Conservation (phyloP, 2,888 invertebrate species). For the Gisinianus flammeolus region DNA sequence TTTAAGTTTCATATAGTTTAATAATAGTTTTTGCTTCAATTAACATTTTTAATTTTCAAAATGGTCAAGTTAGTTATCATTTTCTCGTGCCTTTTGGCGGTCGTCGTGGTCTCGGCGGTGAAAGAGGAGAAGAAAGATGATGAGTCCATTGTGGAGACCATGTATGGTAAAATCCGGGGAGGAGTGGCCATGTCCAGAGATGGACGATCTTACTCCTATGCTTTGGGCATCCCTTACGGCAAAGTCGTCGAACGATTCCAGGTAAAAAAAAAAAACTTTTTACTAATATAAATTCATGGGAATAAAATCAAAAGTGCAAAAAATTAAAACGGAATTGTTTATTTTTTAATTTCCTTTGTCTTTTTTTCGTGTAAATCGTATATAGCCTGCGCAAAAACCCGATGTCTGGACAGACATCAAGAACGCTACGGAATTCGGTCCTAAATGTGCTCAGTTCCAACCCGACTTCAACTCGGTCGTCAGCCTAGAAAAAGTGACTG, state of each 20-base stretch:
- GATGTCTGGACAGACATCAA: conserved; percentile 48
- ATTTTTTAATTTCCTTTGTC: background rate
- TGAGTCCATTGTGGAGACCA: background rate
- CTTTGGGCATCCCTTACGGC: conserved; percentile 30
- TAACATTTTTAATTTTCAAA: background rate
- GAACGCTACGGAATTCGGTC: conserved; percentile 43
- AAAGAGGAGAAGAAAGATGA: too few species aligned
- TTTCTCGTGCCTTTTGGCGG: background rate
- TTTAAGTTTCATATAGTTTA: background rate
- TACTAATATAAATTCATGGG: background rate
- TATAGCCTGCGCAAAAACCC: conserved; percentile 42
- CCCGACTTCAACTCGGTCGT: background rate
- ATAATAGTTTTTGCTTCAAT: too few species aligned
- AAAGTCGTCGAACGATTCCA: conserved; percentile 44
- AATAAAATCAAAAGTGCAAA: background rate
- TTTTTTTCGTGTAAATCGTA: background rate
- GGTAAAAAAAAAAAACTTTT: conserved; percentile 6
- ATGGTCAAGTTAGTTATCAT: too few species aligned
- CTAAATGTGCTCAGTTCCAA: conserved; percentile 43
- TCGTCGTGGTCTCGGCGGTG: background rate
- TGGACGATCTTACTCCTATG: background rate
- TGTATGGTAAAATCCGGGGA: background rate
- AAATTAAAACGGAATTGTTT: background rate
- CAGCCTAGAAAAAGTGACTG: background rate
- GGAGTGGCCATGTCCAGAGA: background rate